Conservation (phyloP, 2,888 invertebrate genomes). For the Caenorhabditis wallacei region DNA sequence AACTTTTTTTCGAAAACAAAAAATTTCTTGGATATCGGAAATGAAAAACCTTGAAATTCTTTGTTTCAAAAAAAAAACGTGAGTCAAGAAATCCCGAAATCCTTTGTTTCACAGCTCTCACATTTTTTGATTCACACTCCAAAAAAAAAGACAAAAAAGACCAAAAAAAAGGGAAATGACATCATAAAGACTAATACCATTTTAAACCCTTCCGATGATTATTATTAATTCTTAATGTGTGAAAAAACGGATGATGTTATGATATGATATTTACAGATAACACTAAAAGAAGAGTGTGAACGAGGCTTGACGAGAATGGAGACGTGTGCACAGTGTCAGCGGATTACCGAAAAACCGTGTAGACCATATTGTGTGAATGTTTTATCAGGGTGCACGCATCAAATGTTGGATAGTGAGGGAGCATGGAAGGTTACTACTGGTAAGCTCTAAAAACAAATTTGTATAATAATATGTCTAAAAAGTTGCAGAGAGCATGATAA, state of each 20-base stretch:
- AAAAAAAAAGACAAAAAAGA: not conserved
- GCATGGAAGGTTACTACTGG: constrained; percentile 57
- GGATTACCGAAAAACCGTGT: constrained; percentile 49
- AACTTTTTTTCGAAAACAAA: not conserved
- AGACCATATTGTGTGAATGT: constrained; percentile 54
- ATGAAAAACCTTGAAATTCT: constrained; percentile 38
- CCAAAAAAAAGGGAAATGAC: constrained; percentile 24
- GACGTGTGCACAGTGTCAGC: constrained; percentile 49
- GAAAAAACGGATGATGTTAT: constrained; percentile 39
- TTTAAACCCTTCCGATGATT: constrained; percentile 42
- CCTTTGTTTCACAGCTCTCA: not conserved
- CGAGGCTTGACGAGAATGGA: constrained; percentile 57
- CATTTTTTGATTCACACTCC: not conserved
- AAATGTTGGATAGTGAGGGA: constrained; percentile 55
- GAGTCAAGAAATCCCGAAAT: constrained; percentile 3
- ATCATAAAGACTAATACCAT: constrained; percentile 52
- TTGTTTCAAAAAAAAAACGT: not conserved
- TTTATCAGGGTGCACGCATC: constrained; percentile 60
- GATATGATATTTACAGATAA: constrained; percentile 56
- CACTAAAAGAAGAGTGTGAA: constrained; percentile 58
- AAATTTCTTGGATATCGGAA: constrained; percentile 9
- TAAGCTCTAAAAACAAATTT: not conserved
- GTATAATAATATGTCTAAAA: not conserved
- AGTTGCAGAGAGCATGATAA: constrained; percentile 51
- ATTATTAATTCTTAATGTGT: not conserved